A percentile compares a stretch with the other conserved stretches of the same genome.
These are phyloP conservation scores for Trachelus troglodyta DNA, from an alignment of 2,888 invertebrate species.

Conservation along the genomic window DNA sequence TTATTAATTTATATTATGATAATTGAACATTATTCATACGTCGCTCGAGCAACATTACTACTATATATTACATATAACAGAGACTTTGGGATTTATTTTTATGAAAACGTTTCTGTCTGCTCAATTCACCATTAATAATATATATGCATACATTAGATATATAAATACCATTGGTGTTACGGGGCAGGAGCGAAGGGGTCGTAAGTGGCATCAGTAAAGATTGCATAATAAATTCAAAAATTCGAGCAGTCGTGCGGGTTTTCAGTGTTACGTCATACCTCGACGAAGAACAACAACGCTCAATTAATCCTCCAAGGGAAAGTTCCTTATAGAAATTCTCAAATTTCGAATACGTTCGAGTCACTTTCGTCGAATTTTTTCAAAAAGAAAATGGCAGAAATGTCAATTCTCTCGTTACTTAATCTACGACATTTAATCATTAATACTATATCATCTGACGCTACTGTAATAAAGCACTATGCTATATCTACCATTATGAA, in stretches of 20 bases:
- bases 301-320: too few species aligned
- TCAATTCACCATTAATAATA: neutral
- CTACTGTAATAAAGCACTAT: neutral
- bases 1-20: neutral
- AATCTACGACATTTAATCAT: neutral
- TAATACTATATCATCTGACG: neutral
- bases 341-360: too few species aligned
- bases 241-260: neutral
- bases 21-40: neutral
- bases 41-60: neutral
- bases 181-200: neutral
- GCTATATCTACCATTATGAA: neutral
- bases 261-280: too few species aligned
- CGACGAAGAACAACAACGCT: neutral
- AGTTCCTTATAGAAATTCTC: too few species aligned
- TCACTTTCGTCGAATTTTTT: too few species aligned
- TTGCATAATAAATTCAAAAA: neutral
- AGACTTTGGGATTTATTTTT: neutral
- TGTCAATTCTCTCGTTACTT: neutral
- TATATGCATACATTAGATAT: neutral
- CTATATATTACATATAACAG: constrained; percentile 1
- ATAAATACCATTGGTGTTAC: neutral
- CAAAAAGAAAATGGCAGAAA: neutral
- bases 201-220: neutral
- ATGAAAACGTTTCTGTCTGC: neutral